Percentiles rank a stretch among this genome's conserved stretches.
These are phyloP conservation scores for Sinelater perroti DNA, from an alignment of 2,888 invertebrate genomes.

Conservation along the genomic window DNA sequence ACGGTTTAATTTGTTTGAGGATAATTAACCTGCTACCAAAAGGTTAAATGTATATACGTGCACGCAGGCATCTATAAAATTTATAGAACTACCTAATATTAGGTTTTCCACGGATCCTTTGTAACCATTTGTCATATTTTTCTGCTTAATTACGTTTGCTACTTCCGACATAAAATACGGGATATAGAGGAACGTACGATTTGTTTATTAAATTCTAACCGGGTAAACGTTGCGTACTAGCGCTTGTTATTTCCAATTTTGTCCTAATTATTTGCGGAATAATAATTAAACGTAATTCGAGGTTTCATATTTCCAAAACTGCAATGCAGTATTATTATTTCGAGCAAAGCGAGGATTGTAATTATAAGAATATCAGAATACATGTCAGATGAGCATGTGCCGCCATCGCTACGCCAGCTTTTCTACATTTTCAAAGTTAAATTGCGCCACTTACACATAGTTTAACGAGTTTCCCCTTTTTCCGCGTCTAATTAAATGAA, in stretches of 20 bases:
- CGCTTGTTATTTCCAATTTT: constrained; percentile 30
- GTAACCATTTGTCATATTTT: constrained; percentile 7
- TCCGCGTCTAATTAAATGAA: constrained; percentile 32
- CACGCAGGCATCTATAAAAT: constrained; percentile 14
- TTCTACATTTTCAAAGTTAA: constrained; percentile 33
- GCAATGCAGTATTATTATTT: constrained; percentile 41
- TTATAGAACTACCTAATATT: constrained; percentile 7
- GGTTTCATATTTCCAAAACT: constrained; percentile 38
- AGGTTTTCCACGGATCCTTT: constrained; percentile 10
- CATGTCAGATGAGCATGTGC: constrained; percentile 39
- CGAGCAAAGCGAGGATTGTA: constrained; percentile 36
- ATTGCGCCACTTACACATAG: constrained; percentile 30
- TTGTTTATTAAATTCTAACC: constrained; percentile 28
- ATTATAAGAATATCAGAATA: constrained; percentile 41
- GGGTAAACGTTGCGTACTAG: constrained; percentile 12
- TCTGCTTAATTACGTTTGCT: constrained; percentile 15
- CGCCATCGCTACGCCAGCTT: constrained; percentile 21
- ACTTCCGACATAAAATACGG: constrained; percentile 19
- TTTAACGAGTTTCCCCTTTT: constrained; percentile 34
- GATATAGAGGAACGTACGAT: constrained; percentile 12
- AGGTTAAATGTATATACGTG: constrained; percentile 15
- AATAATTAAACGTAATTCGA: constrained; percentile 34
- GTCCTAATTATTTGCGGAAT: constrained; percentile 34
- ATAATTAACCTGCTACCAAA: constrained; percentile 18
- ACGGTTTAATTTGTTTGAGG: constrained; percentile 19